Evolutionary conservation across 2,113 vertebrate genomes (phyloP).

Genomic region (Cryptomyrus ogoouensis): DNA sequence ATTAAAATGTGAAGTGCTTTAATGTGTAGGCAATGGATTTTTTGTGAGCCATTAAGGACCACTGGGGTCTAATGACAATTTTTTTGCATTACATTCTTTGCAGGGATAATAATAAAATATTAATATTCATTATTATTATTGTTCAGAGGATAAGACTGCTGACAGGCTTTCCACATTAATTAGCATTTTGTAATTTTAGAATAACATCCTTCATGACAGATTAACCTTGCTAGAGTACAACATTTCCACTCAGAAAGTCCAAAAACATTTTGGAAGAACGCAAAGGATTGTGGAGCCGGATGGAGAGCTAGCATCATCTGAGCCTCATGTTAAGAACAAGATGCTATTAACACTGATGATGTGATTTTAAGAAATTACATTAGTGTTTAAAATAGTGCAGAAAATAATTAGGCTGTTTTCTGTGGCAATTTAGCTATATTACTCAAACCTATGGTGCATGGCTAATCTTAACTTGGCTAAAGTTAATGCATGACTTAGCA

Average conservation of each 20-base stretch:
- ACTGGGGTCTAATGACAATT: background rate
- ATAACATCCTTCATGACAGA: slow-evolving; percentile 55
- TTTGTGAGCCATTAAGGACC: background rate
- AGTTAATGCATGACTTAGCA: background rate
- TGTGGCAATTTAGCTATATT: background rate
- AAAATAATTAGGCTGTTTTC: background rate
- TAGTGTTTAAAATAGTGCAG: background rate
- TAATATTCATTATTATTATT: background rate
- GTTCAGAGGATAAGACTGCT: slow-evolving; percentile 24
- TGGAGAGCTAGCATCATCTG: background rate
- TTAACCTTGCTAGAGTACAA: slow-evolving; percentile 38
- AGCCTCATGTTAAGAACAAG: background rate
- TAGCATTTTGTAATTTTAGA: slow-evolving; percentile 62
- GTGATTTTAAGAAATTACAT: background rate
- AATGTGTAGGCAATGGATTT: background rate
- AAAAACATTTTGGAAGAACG: slow-evolving; percentile 91
- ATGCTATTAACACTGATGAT: background rate
- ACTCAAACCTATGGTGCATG: background rate
- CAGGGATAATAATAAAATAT: background rate
- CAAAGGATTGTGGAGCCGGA: slow-evolving; percentile 67
- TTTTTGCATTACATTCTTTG: background rate
- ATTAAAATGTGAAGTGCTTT: background rate
- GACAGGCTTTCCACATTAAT: slow-evolving; percentile 61
- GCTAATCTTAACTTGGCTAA: background rate
- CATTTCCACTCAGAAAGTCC: slow-evolving; percentile 69